phyloP scores from a whole-genome alignment of 1,140 invertebrate species.

The Cylas formicarius region DNA sequence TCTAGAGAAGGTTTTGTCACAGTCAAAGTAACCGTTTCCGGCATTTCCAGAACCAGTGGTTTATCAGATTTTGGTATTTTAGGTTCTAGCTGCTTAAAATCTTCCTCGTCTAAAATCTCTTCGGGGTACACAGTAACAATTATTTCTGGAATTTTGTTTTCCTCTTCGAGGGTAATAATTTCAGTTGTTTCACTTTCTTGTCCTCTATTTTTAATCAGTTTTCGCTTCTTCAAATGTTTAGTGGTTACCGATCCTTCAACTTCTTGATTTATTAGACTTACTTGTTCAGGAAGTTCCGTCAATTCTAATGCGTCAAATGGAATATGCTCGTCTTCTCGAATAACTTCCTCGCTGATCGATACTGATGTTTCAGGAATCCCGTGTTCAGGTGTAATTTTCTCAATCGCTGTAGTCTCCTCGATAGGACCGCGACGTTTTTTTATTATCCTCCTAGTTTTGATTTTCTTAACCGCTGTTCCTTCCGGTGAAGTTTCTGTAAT shows the following conservation, averaged over 20 bases:
- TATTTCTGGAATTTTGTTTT: constrained; percentile 34
- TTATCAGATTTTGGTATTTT: constrained; percentile 17
- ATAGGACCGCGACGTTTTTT: constrained; percentile 12
- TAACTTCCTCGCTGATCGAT: background rate
- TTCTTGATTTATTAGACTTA: constrained; percentile 22
- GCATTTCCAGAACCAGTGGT: constrained; percentile 23
- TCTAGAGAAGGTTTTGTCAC: constrained; percentile 22
- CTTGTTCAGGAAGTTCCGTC: constrained; percentile 33
- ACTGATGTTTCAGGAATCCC: constrained; percentile 7
- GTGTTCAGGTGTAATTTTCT: constrained; percentile 2
- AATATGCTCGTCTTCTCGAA: constrained; percentile 7
- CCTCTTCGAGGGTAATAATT: constrained; percentile 36
- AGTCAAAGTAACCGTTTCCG: constrained; percentile 24
- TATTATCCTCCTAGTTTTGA: constrained; percentile 13
- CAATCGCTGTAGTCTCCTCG: constrained; percentile 15
- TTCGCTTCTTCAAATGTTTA: constrained; percentile 34
- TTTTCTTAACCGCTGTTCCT: constrained; percentile 8
- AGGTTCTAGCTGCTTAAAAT: constrained; percentile 9
- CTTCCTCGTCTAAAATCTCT: constrained; percentile 22
- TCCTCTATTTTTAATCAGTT: constrained; percentile 42
- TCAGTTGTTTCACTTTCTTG: constrained; percentile 34
- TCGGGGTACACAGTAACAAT: constrained; percentile 34
- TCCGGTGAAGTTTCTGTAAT: constrained; percentile 7
- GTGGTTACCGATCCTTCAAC: constrained; percentile 29
- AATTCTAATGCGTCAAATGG: constrained; percentile 9